Evolutionary conservation across 2,797 vertebrate species (phyloP).

Genomic region (Sebastes vulpes): DNA sequence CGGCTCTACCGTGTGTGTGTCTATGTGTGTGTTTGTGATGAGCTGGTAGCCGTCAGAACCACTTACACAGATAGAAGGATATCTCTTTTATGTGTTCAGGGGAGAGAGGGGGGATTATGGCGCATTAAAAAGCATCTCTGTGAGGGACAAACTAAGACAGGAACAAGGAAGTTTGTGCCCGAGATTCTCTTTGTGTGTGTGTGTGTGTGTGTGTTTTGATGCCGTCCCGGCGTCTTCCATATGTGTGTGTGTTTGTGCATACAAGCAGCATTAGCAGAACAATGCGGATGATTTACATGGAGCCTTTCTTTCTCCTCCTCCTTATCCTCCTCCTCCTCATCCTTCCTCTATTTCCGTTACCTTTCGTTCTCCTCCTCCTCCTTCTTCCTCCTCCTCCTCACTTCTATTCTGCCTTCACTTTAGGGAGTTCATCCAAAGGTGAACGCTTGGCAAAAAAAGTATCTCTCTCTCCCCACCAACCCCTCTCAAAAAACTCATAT

Average conservation of each 20-base stretch:
- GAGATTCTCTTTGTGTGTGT: constrained; percentile 3
- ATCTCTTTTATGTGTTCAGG: constrained; percentile 74
- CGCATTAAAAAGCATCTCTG: constrained; percentile 64
- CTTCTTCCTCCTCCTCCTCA: constrained; percentile 29
- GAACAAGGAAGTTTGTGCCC: constrained; percentile 46
- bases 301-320: constrained; percentile 63
- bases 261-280: constrained; percentile 61
- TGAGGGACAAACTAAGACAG: constrained; percentile 61
- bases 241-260: constrained; percentile 5
- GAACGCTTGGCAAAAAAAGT: constrained; percentile 53
- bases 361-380: constrained; percentile 31
- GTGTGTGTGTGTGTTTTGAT: not conserved
- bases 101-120: constrained; percentile 65
- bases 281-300: constrained; percentile 69
- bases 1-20: constrained; percentile 8
- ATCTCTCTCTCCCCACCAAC: not conserved
- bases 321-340: constrained; percentile 39
- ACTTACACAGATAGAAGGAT: constrained; percentile 72
- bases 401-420: constrained; percentile 51
- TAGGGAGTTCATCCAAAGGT: constrained; percentile 80
- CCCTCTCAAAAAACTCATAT: constrained; percentile 34
- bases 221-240: not conserved
- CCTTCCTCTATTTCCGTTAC: constrained; percentile 27
- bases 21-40: constrained; percentile 55
- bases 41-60: constrained; percentile 73